Evolutionary conservation across 2,888 invertebrate genomes (phyloP), one percentile per base, ranked within the genome.

Genomic region (Lumbricus terrestris): DNA sequence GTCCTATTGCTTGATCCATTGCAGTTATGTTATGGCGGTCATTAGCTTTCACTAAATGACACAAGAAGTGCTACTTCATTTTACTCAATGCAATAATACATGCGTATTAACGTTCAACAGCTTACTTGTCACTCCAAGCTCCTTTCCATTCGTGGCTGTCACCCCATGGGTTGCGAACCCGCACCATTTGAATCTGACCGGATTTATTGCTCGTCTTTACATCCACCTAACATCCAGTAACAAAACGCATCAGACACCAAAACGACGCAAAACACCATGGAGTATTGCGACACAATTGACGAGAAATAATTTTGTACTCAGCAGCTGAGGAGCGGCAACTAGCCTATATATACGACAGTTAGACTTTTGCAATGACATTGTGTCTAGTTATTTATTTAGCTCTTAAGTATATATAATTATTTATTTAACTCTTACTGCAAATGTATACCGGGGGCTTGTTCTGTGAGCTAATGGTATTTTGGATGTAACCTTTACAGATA

Each of bases 101-200:
- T 47, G 5, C 47, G 23, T 47, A 47, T 47, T 47, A 47, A 47
- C 23, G 23, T 47, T 23, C 16, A 23, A 8, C 29, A 69, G n/a
- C 92, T 83, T 93, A 95, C 94, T 96, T 96, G 94, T 98, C 98
- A 95, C 97, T 97, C 98, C 98, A 98, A 0, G 98, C 96, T 0
- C 98, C 98, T 93, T 97, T 97, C 98, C 98, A 98, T 95, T 98
- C 98, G 23, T 97, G 97, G 94, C 97, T 97, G 94, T 98, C 98
- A 20, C 98, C 98, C 98, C 98, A 98, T 0, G 98, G 98, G 96
- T 98, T 98, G 90, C 98, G 95, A 93, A 98, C 96, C 34, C 98
- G 96, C 91, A 98, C 96, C 91, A 93, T 91, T 13, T 94, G 94
- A 54, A 95, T 94, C 91, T 94, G 93, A 18, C 95, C 95, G 38